Percentiles rank a stretch among this genome's conserved stretches.
Evolutionary conservation across 2,888 invertebrate genomes (phyloP).

Genomic region (Monoplex corrugatus): DNA sequence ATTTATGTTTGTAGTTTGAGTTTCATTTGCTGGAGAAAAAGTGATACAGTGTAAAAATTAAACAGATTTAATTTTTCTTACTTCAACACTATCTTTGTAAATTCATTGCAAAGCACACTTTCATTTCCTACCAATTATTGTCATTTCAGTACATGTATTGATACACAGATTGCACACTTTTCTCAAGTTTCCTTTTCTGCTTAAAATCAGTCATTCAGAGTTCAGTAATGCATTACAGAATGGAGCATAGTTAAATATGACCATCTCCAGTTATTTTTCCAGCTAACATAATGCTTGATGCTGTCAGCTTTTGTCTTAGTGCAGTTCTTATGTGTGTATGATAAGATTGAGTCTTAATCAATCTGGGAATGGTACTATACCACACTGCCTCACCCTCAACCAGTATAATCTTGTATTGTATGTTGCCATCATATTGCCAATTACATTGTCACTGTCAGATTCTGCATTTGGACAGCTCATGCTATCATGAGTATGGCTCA

Average conservation of each 20-base stretch:
- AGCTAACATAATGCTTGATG: constrained; percentile 9
- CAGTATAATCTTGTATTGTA: constrained; percentile 23
- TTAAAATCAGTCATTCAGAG: background rate
- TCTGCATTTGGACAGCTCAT: background rate
- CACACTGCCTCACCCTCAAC: constrained; percentile 41
- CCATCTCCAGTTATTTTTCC: background rate
- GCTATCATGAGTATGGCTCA: background rate
- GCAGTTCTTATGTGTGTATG: constrained; percentile 31
- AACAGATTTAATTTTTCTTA: background rate
- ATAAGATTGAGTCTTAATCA: constrained; percentile 34
- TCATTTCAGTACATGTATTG: background rate
- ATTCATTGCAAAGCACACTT: background rate
- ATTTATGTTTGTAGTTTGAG: background rate
- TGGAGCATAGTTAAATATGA: background rate
- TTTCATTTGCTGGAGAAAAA: background rate
- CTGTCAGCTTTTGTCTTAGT: background rate
- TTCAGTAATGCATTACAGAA: background rate
- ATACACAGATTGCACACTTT: background rate
- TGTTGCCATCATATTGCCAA: constrained; percentile 34
- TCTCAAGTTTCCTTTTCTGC: background rate
- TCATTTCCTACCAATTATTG: background rate
- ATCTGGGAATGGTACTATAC: constrained; percentile 45
- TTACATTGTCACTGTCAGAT: constrained; percentile 3
- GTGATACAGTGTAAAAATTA: background rate
- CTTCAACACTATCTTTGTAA: background rate